Base-by-base conservation (phyloP, 2,113 vertebrate genomes). In the Prochilodus magdalenae region DNA sequence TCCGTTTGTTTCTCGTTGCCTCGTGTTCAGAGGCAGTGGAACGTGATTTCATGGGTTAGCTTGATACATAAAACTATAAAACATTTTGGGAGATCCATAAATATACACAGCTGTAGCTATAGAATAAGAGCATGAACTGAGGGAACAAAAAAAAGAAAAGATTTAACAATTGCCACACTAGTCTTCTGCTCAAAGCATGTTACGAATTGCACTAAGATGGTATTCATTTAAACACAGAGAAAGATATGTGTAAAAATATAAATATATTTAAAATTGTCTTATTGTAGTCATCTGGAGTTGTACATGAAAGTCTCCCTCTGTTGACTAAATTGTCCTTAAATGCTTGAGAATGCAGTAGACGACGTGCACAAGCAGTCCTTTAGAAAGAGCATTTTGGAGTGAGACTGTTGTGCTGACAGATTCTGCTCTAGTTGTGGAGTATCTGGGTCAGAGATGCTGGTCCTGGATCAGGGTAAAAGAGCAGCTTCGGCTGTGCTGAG, bases 141-240 rank as follows among this genome's bases (percentile, higher is more conserved):
- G 63, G 76, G 36, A 36, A 36, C 36, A 36, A 36, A 36, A 36
- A 36, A 49, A 44, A 75, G 72, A 36, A 30, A 26, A 55, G 20
- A 74, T 63, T 75, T 29, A 62, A 60, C 40, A 59, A 67, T 88
- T 84, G 49, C 74, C 80, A 85, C 86, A 85, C 62, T 74, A 75
- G 33, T 79, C 73, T 76, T 77, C 67, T 78, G 90, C 85, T 76
- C 70, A 36, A 83, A 91, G 87, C 90, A 90, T 89, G 89, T 84
- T 74, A 89, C 84, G 70, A 89, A 88, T 89, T 91, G 90, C 92
- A 93, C 90, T 84, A 91, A 90, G 84, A 89, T 84, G 79, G 87
- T 88, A 73, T 89, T 86, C 12, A 83, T 87, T 84, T 84, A 80
- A 82, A 85, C 80, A 86, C 83, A 74, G 83, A 82, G 85, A 78